Evolutionary conservation across 2,888 invertebrate genomes (phyloP), one percentile per base, ranked within the genome.

Genomic region (Chirona hameri): DNA sequence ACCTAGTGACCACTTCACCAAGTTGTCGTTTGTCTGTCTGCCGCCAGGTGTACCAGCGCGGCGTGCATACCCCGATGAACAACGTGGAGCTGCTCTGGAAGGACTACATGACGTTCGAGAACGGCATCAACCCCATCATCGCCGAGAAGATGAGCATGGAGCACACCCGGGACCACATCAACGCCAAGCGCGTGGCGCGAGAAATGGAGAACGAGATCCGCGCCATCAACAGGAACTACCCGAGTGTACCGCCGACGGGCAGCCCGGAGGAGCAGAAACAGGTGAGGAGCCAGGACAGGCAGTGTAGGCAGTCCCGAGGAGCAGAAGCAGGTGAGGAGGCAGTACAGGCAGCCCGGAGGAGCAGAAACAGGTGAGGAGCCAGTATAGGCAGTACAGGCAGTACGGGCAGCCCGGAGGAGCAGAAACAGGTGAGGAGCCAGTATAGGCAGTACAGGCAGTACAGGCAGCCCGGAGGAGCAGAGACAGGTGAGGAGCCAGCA

Each of bases 131-230:
- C 88, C 92, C 93, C 4, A 92, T 94, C 85, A 93, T 95, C 85
- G 98, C 99, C 0, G 99, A 99, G 87, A 96, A 99, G 88, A 97
- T 99, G 96, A 97, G 97, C 24, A 95, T 95, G 88, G 99, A 99
- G 88, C 90, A 98, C 48, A 96, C 96, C 76, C 91, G 98, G 60
- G 99, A 99, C 86, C 99, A 99, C 87, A 98, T 98, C 96, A 98
- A 98, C 89, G 97, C 98, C 0, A 91, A 97, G 21, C 91, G 98
- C 69, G 98, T 99, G 5, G 95, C 98, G 60, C 99, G 98, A 88
- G 98, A 98, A 88, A 90, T 98, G 87, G 99, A 99, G 89, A 94
- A 94, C 0, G 94, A 97, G 65, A 98, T 98, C 0, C 91, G 99
- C 85, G 99, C 99, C 0, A 90, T 99, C 1, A 99, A 99, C 88